phyloP scores from a whole-genome alignment of 2,797 vertebrate genomes.

The Florisuga fusca region DNA sequence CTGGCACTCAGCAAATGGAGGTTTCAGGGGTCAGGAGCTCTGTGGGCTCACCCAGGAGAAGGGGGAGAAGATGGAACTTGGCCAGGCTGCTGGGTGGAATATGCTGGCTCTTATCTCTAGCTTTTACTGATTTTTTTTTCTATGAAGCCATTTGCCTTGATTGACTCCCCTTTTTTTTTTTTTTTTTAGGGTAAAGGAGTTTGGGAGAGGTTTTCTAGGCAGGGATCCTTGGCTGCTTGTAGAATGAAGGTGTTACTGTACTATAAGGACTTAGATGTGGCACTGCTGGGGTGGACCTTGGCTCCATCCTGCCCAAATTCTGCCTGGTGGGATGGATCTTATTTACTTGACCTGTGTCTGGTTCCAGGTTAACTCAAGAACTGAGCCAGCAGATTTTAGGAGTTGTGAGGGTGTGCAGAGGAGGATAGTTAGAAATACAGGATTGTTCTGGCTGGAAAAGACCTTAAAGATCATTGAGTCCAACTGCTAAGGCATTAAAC shows the following conservation, averaged over 20 bases:
- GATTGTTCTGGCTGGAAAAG: too few relatives aligned
- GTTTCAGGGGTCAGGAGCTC: rapidly evolving
- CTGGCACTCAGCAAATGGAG: neutral
- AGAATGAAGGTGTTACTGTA: rapidly evolving
- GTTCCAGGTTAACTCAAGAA: neutral
- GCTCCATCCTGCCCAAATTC: neutral
- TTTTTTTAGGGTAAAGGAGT: neutral
- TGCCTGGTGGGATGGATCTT: neutral
- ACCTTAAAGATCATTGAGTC: too few relatives aligned
- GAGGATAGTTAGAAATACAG: neutral
- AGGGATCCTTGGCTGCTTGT: rapidly evolving
- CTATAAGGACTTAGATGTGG: neutral
- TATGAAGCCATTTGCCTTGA: neutral
- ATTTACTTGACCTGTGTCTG: neutral
- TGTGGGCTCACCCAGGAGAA: neutral
- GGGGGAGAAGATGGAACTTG: neutral
- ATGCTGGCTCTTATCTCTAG: neutral
- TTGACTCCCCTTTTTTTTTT: neutral
- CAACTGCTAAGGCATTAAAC: too few relatives aligned
- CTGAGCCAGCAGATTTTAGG: neutral
- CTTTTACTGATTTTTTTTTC: neutral
- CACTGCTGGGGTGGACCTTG: neutral
- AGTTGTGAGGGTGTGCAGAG: neutral
- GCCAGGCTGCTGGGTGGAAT: neutral
- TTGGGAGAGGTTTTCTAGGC: neutral